These are phyloP conservation scores for Lophura nycthemera DNA, from an alignment of 2,113 vertebrate species.

Conservation along the genomic window DNA sequence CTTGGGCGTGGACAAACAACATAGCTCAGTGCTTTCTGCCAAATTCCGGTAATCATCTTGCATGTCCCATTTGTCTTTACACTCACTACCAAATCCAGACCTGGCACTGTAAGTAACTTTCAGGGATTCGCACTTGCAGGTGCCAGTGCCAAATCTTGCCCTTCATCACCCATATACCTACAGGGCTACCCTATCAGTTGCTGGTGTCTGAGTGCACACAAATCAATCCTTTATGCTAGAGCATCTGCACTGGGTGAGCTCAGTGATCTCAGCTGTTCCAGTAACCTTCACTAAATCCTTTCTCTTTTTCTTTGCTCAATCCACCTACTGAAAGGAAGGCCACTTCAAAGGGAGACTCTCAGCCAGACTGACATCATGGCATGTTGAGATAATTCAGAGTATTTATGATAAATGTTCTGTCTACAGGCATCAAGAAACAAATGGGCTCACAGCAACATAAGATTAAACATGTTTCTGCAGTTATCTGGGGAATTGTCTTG, in stretches of 20 bases:
- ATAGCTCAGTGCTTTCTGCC: background rate
- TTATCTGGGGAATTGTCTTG: background rate
- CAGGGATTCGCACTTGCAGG: fast-evolving
- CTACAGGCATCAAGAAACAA: constrained; percentile 34
- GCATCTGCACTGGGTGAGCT: background rate
- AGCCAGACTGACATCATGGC: background rate
- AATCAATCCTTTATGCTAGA: background rate
- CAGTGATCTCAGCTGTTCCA: background rate
- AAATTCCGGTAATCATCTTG: background rate
- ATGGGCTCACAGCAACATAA: background rate
- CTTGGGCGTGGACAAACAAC: background rate
- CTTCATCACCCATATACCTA: background rate
- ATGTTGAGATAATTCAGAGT: constrained; percentile 41
- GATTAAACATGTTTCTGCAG: constrained; percentile 35
- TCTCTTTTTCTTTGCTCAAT: background rate
- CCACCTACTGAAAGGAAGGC: constrained; percentile 1
- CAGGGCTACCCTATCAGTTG: background rate
- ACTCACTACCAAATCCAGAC: background rate
- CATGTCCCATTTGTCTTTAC: background rate
- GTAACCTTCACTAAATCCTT: background rate
- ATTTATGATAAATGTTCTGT: constrained; percentile 47
- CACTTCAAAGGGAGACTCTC: constrained; percentile 29
- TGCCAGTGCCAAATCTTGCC: background rate
- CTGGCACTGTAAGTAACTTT: background rate
- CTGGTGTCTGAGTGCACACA: background rate